These are phyloP conservation scores for Acleris laterana DNA, from an alignment of 2,888 invertebrate genomes.

Conservation along the genomic window DNA sequence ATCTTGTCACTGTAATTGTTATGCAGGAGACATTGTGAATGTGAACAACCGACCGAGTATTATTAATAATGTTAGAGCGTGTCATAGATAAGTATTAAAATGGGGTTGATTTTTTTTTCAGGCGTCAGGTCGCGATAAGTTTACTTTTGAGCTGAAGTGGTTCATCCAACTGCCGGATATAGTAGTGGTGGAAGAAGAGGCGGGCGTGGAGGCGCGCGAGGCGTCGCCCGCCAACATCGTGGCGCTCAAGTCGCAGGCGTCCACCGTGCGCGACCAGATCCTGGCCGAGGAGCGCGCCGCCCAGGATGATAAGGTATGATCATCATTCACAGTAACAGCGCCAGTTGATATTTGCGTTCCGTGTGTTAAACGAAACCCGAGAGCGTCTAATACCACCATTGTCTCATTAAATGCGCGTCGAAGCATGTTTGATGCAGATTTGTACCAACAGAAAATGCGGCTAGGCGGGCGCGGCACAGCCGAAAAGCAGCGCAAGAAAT, in stretches of 20 bases:
- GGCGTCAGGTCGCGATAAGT: conserved; percentile 94
- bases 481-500: conserved; percentile 95
- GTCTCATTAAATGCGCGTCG: no score
- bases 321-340: neutral
- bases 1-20: no score
- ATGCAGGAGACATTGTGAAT: no score
- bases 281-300: conserved; percentile 89
- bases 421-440: neutral
- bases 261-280: conserved; percentile 93
- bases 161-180: conserved; percentile 94
- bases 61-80: no score
- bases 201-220: conserved; percentile 78
- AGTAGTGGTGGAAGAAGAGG: conserved; percentile 88
- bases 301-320: conserved; percentile 85
- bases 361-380: no score
- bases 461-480: conserved; percentile 85
- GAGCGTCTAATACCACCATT: no score
- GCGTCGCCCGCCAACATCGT: conserved; percentile 93
- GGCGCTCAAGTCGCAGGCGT: conserved; percentile 92
- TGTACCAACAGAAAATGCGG: conserved; percentile 80
- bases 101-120: conserved; percentile 47
- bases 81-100: neutral
- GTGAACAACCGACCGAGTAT: no score
- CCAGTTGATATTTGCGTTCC: no score
- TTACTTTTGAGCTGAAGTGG: conserved; percentile 97